Base-by-base conservation (phyloP, 2,797 vertebrate genomes). In the Paramormyrops hopkinsi region DNA sequence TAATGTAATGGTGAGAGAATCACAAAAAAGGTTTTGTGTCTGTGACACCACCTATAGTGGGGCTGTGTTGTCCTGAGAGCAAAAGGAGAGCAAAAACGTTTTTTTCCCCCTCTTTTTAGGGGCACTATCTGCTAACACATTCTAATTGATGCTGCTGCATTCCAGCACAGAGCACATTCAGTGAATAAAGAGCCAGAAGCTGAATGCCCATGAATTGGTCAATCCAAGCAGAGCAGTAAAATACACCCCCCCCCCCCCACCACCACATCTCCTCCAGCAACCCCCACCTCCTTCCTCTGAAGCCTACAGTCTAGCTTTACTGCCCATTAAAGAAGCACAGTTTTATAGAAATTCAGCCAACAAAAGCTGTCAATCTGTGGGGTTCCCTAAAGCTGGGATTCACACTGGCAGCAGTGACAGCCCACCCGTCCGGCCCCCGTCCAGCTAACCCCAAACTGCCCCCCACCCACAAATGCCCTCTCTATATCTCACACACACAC, bases 321-420 rank as follows among this genome's bases (percentile, higher is more conserved):
- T 97, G 97, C 98, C 97, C 98, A 95, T 98, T 98, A 98, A 98
- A 98, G 96, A 96, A 94, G 96, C 94, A 97, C 97, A 97, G 98
- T 98, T 97, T 97, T 98, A 97, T 95, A 90, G 95, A 96, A 96
- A 97, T 94, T 96, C 95, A 92, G 94, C 94, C 97, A 97, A 99
- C 98, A 99, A 99, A 99, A 98, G 97, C 98, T 99, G 98, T 99
- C 98, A 98, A 98, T 99, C 98, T 98, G 94, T 95, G 94, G 95
- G 97, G 97, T 96, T 96, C 97, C 97, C 96, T 94, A 97, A 96
- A 97, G 97, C 96, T 96, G 93, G 97, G 96, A 98, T 98, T 99
- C 96, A 96, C 95, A 96, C 95, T 95, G 95, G 94, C 96, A 94
- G 91, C 95, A 96, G 95, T 96, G 96, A 96, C 95, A 95, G 94